Percentiles rank a stretch among this genome's conserved stretches.
phyloP scores from a whole-genome alignment of 2,888 invertebrate genomes.

The Plemyria rubiginata region DNA sequence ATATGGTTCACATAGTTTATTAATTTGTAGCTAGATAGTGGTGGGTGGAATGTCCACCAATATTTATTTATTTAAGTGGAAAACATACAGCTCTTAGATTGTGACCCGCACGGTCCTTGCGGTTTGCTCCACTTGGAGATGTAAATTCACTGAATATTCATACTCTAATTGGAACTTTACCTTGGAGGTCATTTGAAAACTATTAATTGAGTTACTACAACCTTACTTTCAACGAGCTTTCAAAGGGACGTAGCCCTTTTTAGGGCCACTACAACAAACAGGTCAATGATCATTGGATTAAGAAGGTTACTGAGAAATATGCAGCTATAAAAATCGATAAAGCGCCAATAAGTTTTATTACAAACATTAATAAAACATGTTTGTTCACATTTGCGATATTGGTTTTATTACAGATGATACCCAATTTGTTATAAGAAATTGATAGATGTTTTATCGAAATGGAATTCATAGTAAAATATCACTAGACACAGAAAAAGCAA shows the following conservation, averaged over 20 bases:
- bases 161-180: constrained; percentile 2
- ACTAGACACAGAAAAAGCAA: too few relatives aligned
- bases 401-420: too few relatives aligned
- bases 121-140: constrained; percentile 8
- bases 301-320: background rate
- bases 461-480: too few relatives aligned
- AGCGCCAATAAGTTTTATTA: too few relatives aligned
- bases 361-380: too few relatives aligned
- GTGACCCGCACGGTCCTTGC: constrained; percentile 1
- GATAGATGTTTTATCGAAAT: too few relatives aligned
- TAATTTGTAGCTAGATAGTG: too few relatives aligned
- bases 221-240: background rate
- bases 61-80: background rate
- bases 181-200: constrained; percentile 5
- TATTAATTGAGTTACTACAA: background rate
- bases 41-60: too few relatives aligned
- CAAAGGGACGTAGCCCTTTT: background rate
- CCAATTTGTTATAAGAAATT: too few relatives aligned
- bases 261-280: background rate
- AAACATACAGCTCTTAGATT: background rate
- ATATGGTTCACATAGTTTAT: too few relatives aligned
- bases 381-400: too few relatives aligned
- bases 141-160: constrained; percentile 12
- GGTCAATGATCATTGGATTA: background rate
- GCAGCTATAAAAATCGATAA: too few relatives aligned